Base-by-base conservation (phyloP, 2,888 invertebrate genomes). In the Stenchaetothrips biformis region DNA sequence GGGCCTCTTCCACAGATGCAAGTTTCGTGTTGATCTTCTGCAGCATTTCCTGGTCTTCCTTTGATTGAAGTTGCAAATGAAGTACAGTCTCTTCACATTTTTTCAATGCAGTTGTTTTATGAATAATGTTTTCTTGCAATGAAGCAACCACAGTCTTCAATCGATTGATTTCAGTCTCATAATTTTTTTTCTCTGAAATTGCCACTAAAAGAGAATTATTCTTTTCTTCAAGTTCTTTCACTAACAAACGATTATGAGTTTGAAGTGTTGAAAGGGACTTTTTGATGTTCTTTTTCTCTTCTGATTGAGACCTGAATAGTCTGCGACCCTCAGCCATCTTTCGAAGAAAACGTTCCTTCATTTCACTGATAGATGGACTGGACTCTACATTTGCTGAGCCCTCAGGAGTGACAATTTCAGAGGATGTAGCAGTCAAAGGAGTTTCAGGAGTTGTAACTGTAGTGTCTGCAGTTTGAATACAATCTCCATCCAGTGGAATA, bases 91-190 rank as follows among this genome's bases (percentile, higher is more conserved):
- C 53, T 7, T 53, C 6, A 53, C 53, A 53, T 53, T 53, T 6
- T 3, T 53, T 53, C 53, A 53, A 53, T 53, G 53, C 53, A 53
- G 53, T 53, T 53, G 53, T 53, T 53, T 53, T 53, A 53, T 53
- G 2, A 53, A 53, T 53, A 1, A 53, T 53, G 9, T 6, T 53
- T 53, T 53, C 53, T 53, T 53, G 53, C 53, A 53, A 53, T 53
- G 53, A 53, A 53, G 53, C 53, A 53, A 53, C 53, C 53, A 53
- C 53, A 53, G 53, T 53, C 53, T 53, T 53, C 53, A 53, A 53
- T 6, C 53, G 2, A 53, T 6, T 53, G 53, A 53, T 49, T 49
- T 49, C 49, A 49, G 49, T 49, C 49, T 49, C 49, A 49, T 16
- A 53, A 53, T 53, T 53, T 53, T 53, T 53, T 53, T 53, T 53